Evolutionary conservation across 2,113 vertebrate species (phyloP), one percentile per base, ranked within the genome.

Genomic region (Nycticebus coucang): DNA sequence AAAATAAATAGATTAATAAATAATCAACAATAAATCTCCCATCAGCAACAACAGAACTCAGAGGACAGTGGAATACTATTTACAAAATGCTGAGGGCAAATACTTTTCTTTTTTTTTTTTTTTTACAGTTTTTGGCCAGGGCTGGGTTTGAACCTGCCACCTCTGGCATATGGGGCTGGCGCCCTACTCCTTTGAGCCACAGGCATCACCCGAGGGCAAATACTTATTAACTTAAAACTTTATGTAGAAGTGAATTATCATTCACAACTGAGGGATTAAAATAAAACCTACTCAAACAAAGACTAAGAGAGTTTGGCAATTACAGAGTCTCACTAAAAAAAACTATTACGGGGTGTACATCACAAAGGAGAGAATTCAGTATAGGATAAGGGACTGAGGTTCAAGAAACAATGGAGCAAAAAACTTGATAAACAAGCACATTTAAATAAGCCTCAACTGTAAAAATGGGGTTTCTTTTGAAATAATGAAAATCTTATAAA

Each of bases 301-400:
- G 21, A 55, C 12, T 55, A 62, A 79, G 41, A 83, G 41, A 95
- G 64, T 89, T 84, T 82, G 24, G 57, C 60, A 89, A 68, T 85
- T 19, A 28, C 2, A 91, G 66, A 68, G 6, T 12, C 12, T 83
- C 35, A 72, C 33, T 62, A 28, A 83, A 78, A 72, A 15, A 71
- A 82, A 14, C 62, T 35, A 77, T 89, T 94, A 60, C 90, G 59
- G 26, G 30, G 41, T 64, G 18, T 86, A 41, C n/a, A 30, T 57
- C 62, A 68, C 95, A n/a, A 87, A 89, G 45, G 68, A 60, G 74
- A 95, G 92, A 75, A 92, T 30, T 71, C 17, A 93, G 78, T 11
- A 7, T 37, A 74, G 26, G 77, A 93, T 55, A 77, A 66, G 86
- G 24, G 22, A 22, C 19, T 77, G 37, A 21, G 22, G 21, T 74